Evolutionary conservation across 2,888 invertebrate species (phyloP).

Genomic region (Orthosia incerta): DNA sequence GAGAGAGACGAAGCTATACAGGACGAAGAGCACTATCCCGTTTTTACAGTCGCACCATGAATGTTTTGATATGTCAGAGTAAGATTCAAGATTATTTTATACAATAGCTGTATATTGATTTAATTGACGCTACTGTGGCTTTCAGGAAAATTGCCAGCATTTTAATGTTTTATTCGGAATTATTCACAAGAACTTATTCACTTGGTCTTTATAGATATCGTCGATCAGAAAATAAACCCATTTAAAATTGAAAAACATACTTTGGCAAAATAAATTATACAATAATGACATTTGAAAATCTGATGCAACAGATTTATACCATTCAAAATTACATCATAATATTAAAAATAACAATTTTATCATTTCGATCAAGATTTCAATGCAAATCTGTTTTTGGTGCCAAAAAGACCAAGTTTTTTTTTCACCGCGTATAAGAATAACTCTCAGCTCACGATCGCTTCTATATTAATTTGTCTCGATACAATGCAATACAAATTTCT

Average conservation of each 20-base stretch:
- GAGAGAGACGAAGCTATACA: no score
- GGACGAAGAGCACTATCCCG: no score
- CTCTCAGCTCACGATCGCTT: slow-evolving; percentile 65
- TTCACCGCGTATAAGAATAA: slow-evolving; percentile 49
- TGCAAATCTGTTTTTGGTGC: neutral
- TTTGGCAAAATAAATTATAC: neutral
- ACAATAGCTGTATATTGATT: neutral
- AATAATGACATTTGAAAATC: neutral
- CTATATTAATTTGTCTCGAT: slow-evolving; percentile 52
- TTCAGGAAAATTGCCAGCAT: neutral
- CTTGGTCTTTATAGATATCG: neutral
- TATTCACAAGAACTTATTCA: neutral
- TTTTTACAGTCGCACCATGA: no score
- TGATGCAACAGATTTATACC: neutral
- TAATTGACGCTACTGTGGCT: neutral
- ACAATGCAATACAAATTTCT: slow-evolving; percentile 47
- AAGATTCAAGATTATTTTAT: neutral
- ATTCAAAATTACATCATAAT: slow-evolving; percentile 11
- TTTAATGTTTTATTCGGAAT: neutral
- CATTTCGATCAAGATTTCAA: neutral
- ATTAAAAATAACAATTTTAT: slow-evolving; percentile 8
- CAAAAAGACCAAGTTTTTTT: neutral
- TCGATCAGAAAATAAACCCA: neutral
- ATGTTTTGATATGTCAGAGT: no score
- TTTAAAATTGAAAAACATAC: neutral